Conservation (phyloP, 2,888 invertebrate genomes). For the Eudasyphora cyanicolor region DNA sequence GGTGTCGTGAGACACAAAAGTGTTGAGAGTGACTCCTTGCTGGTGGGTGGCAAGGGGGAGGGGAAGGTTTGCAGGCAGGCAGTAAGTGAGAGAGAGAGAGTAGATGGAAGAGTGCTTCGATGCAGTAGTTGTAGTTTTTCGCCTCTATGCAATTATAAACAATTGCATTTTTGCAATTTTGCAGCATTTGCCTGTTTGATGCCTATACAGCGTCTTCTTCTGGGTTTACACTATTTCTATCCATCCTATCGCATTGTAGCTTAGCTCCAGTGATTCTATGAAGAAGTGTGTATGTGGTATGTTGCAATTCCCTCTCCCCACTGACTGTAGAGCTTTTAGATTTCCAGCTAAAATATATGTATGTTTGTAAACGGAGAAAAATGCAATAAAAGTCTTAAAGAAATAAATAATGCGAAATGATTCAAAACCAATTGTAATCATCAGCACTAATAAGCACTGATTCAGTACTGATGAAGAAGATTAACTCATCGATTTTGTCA, state of each 20-base stretch:
- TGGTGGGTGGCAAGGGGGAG: background rate
- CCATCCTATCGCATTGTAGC: background rate
- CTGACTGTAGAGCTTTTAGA: background rate
- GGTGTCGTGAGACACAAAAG: background rate
- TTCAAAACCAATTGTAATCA: background rate
- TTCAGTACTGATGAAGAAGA: too few species aligned
- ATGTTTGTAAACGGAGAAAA: too few species aligned
- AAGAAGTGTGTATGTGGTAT: background rate
- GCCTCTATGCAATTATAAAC: constrained; percentile 50
- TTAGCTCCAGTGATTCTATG: background rate
- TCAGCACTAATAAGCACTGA: background rate
- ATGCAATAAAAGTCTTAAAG: too few species aligned
- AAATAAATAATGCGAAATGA: background rate
- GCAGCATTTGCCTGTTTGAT: background rate
- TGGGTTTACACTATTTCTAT: constrained; percentile 17
- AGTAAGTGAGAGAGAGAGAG: constrained; percentile 38
- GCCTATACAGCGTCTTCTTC: background rate
- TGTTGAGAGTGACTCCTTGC: too few species aligned
- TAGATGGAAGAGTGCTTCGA: background rate
- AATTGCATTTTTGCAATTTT: constrained; percentile 31
- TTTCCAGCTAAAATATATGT: background rate
- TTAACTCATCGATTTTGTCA: too few species aligned
- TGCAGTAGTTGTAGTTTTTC: constrained; percentile 24
- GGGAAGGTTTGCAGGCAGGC: too few species aligned
- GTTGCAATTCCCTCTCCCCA: background rate